Conservation (phyloP, 92 coral and sea anemone genomes). For the Parazoanthus swiftii region DNA sequence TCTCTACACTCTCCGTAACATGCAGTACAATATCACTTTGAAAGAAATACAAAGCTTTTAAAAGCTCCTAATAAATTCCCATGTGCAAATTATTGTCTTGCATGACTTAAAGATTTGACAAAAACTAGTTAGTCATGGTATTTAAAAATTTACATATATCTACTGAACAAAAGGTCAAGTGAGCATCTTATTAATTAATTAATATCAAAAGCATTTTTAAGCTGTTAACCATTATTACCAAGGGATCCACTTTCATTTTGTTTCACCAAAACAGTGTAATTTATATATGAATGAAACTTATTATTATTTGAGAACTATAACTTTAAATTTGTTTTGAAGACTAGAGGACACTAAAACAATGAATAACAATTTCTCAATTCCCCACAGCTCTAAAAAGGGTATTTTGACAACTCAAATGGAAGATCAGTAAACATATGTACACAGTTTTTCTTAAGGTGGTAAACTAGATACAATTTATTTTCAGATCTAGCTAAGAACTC, state of each 20-base stretch:
- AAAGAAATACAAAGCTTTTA: neutral
- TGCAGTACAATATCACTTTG: neutral
- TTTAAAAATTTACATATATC: slow-evolving; percentile 14
- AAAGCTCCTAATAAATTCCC: slow-evolving; percentile 11
- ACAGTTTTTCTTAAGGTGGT: neutral
- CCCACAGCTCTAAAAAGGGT: neutral
- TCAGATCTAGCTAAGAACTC: neutral
- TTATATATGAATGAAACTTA: too few relatives aligned
- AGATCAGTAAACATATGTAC: too few relatives aligned
- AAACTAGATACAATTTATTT: too few relatives aligned
- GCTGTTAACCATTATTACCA: neutral
- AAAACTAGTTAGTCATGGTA: slow-evolving; percentile 29
- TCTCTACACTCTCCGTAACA: neutral
- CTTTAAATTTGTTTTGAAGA: neutral
- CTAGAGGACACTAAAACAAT: neutral
- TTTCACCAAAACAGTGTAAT: too few relatives aligned
- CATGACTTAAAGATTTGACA: slow-evolving; percentile 16
- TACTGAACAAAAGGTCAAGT: neutral
- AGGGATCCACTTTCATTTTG: neutral
- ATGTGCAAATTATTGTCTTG: slow-evolving; percentile 25
- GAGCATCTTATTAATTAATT: neutral
- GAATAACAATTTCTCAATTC: neutral
- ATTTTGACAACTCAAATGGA: neutral
- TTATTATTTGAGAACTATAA: neutral
- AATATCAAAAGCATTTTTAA: neutral